These are phyloP conservation scores for Tadarida brasiliensis DNA, from an alignment of 2,797 vertebrate species.

Conservation along the genomic window DNA sequence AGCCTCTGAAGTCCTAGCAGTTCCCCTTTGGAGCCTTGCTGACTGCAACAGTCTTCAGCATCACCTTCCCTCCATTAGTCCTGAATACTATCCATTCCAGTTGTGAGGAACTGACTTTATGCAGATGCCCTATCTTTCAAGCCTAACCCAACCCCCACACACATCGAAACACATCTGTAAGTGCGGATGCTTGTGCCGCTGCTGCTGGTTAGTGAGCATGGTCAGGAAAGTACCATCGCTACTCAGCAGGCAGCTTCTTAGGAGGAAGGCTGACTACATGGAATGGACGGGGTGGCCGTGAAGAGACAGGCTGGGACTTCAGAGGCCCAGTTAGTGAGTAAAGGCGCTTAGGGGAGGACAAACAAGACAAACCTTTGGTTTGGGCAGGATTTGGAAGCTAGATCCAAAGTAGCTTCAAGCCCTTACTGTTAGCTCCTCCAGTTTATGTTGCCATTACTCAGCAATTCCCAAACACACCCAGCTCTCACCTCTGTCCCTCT, in stretches of 20 bases:
- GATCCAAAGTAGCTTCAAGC: not conserved
- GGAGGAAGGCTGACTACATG: not conserved
- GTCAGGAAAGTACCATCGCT: not conserved
- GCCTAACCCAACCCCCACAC: not conserved
- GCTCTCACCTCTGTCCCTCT: not conserved
- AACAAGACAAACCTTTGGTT: not conserved
- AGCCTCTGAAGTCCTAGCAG: not conserved
- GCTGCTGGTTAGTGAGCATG: not conserved
- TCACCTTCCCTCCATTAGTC: not conserved
- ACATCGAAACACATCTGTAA: not conserved
- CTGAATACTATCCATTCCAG: not conserved
- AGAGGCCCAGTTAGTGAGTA: not conserved
- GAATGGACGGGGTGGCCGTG: not conserved
- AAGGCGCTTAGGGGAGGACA: not conserved
- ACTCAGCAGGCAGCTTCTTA: not conserved
- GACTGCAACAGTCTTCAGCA: not conserved
- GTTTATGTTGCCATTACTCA: not conserved
- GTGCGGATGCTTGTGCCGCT: accelerated
- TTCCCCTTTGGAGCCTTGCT: not conserved
- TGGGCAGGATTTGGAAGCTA: not conserved
- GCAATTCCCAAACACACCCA: not conserved
- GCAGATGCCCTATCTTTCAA: not conserved
- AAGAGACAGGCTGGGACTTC: not conserved
- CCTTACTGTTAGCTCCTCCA: not conserved
- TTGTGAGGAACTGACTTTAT: not conserved